These are phyloP conservation scores for Megalonaias nervosa DNA, from an alignment of 1,140 invertebrate species.

Conservation along the genomic window DNA sequence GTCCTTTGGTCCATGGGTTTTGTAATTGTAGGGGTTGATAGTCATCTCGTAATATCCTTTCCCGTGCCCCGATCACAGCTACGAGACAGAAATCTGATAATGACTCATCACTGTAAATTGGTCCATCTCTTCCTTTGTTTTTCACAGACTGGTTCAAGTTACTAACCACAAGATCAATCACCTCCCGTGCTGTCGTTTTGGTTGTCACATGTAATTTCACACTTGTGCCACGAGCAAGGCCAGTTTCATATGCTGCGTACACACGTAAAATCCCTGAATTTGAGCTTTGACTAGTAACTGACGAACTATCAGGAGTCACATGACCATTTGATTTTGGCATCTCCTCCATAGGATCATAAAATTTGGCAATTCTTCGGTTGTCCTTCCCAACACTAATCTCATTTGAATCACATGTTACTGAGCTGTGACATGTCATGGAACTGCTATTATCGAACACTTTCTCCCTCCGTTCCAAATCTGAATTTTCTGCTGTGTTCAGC, in stretches of 20 bases:
- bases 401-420: conserved; percentile 51
- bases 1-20: conserved; percentile 95
- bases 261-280: conserved; percentile 77
- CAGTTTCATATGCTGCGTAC: conserved; percentile 95
- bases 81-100: conserved; percentile 90
- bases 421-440: conserved; percentile 31
- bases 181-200: conserved; percentile 91
- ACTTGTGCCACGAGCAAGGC: conserved; percentile 90
- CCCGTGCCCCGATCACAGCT: conserved; percentile 92
- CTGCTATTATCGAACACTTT: conserved; percentile 52
- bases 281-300: conserved; percentile 12
- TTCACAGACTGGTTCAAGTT: conserved; percentile 94
- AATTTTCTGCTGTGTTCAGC: conserved; percentile 16
- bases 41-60: conserved; percentile 92
- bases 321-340: conserved; percentile 32
- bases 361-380: conserved; percentile 63
- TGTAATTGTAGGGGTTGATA: conserved; percentile 93
- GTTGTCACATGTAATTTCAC: conserved; percentile 93
- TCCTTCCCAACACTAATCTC: conserved; percentile 64
- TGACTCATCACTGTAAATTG: conserved; percentile 82
- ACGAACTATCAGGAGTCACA: conserved; percentile 19
- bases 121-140: conserved; percentile 87
- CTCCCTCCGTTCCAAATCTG: conserved; percentile 21
- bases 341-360: conserved; percentile 63
- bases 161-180: conserved; percentile 93